These are phyloP conservation scores for Potamilus streckersoni DNA, from an alignment of 1,140 invertebrate genomes.

Conservation along the genomic window DNA sequence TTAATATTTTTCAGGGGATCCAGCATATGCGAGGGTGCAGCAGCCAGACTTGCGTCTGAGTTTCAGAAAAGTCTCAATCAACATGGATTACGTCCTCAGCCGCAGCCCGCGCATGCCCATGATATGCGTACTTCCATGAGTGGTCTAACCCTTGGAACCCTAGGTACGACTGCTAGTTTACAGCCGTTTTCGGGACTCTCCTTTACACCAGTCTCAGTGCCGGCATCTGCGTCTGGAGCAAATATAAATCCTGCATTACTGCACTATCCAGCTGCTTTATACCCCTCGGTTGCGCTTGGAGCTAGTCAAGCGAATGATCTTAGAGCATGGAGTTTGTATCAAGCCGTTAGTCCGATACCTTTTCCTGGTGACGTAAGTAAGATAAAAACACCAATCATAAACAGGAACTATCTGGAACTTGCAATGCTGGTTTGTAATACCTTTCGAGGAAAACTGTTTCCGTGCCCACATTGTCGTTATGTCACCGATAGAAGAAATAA, in stretches of 20 bases:
- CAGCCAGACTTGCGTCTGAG: constrained; percentile 8
- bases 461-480: constrained; percentile 67
- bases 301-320: constrained; percentile 32
- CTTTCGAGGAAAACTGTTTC: constrained; percentile 63
- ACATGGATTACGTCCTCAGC: constrained; percentile 17
- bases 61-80: constrained; percentile 19
- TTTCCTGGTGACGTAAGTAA: constrained; percentile 52
- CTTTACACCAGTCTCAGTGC: constrained; percentile 9
- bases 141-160: constrained; percentile 6
- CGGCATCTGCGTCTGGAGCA: constrained; percentile 1
- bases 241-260: constrained; percentile 38
- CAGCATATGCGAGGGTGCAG: constrained; percentile 18
- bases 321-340: constrained; percentile 41
- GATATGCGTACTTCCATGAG: constrained; percentile 3
- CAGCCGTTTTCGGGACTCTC: constrained; percentile 23
- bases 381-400: constrained; percentile 56
- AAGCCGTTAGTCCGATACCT: constrained; percentile 34
- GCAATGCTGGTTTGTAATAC: constrained; percentile 64
- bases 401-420: constrained; percentile 61
- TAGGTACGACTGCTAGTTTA: constrained; percentile 9
- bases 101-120: constrained; percentile 23
- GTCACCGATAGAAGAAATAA: constrained; percentile 70
- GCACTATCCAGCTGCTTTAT: constrained; percentile 44
- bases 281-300: constrained; percentile 22
- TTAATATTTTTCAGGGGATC: constrained; percentile 19